phyloP scores from a whole-genome alignment of 1,140 invertebrate species.

The Dendroctonus valens region DNA sequence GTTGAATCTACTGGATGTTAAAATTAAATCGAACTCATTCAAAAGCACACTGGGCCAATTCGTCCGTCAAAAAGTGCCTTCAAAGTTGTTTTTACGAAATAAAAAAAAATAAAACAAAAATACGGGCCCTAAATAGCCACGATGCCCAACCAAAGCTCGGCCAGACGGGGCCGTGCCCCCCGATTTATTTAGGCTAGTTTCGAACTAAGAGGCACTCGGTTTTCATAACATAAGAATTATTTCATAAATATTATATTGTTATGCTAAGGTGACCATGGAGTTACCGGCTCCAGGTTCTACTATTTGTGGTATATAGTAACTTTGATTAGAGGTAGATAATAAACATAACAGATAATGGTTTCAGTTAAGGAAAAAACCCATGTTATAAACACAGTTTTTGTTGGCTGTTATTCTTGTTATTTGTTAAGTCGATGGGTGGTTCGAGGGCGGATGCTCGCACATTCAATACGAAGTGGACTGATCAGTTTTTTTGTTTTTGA shows the following conservation, averaged over 20 bases:
- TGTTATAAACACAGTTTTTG: conserved; percentile 48
- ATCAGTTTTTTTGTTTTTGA: neutral
- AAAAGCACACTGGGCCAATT: conserved; percentile 75
- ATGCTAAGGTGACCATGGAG: conserved; percentile 47
- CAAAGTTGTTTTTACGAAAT: conserved; percentile 80
- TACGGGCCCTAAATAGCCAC: conserved; percentile 81
- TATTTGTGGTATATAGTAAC: conserved; percentile 54
- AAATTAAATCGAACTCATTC: conserved; percentile 51
- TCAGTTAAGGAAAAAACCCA: conserved; percentile 45
- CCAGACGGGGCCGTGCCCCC: conserved; percentile 53
- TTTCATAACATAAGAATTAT: conserved; percentile 50
- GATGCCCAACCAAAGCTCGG: conserved; percentile 64
- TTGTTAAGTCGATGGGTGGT: conserved; percentile 36
- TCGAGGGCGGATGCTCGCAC: neutral
- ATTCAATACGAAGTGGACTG: neutral
- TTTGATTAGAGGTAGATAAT: conserved; percentile 52
- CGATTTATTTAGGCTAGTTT: conserved; percentile 46
- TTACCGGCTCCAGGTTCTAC: conserved; percentile 43
- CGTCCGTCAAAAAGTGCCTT: conserved; percentile 87
- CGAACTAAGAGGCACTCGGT: conserved; percentile 47
- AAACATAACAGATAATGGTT: conserved; percentile 51
- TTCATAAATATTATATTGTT: conserved; percentile 54
- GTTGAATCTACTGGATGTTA: conserved; percentile 13
- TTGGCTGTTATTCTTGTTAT: conserved; percentile 50
- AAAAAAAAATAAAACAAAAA: conserved; percentile 59